These are phyloP conservation scores for Aphaenogaster rudis DNA, from an alignment of 1,140 invertebrate genomes.

Conservation along the genomic window DNA sequence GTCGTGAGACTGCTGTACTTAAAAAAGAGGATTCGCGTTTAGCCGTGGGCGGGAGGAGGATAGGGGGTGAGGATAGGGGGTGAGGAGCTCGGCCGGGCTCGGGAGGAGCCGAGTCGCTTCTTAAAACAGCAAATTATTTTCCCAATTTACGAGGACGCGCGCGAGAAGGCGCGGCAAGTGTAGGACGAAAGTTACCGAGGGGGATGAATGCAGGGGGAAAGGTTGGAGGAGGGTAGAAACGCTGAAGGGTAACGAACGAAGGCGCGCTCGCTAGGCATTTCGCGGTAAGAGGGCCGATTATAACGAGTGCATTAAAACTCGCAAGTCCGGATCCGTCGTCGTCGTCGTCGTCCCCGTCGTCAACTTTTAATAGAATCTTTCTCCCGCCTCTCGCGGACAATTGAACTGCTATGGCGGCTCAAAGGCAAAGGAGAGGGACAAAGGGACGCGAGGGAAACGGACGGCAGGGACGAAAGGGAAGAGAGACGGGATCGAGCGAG, in stretches of 20 bases:
- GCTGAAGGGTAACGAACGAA: conserved; percentile 62
- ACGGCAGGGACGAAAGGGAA: conserved; percentile 17
- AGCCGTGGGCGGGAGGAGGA: not conserved
- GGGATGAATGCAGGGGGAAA: not conserved
- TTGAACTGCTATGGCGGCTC: conserved; percentile 72
- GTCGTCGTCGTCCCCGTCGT: conserved; percentile 71
- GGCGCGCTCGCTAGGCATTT: conserved; percentile 75
- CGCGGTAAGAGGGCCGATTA: conserved; percentile 81
- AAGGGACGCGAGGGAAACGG: conserved; percentile 17
- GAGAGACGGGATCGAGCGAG: not conserved
- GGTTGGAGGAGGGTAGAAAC: conserved; percentile 26
- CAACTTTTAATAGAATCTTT: conserved; percentile 82
- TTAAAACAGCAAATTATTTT: conserved; percentile 82
- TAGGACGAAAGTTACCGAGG: conserved; percentile 35
- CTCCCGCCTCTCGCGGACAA: conserved; percentile 67
- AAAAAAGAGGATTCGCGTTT: conserved; percentile 56
- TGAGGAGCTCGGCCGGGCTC: not conserved
- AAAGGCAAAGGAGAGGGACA: conserved; percentile 50
- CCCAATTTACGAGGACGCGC: conserved; percentile 79
- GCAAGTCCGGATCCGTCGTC: conserved; percentile 76
- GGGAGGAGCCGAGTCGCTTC: conserved; percentile 37
- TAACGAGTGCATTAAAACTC: conserved; percentile 83
- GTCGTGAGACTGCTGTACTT: conserved; percentile 32
- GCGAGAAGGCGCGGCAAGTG: conserved; percentile 24
- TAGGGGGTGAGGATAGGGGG: too few species aligned